Evolutionary conservation across 92 coral and sea anemone species (phyloP).

Genomic region (Paragorgia papillata): DNA sequence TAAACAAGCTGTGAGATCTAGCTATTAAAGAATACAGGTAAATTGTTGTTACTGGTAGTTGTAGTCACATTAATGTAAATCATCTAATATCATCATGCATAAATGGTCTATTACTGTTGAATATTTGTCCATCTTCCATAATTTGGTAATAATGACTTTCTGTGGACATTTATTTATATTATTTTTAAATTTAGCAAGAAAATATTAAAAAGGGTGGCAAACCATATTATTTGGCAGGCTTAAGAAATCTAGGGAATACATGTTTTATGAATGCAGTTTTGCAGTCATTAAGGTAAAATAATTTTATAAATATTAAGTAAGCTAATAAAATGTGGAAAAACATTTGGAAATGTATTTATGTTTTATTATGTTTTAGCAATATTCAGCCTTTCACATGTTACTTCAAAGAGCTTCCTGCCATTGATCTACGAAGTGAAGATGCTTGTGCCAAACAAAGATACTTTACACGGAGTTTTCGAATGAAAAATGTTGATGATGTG

Average conservation of each 20-base stretch:
- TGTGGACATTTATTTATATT: neutral
- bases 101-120: no score
- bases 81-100: no score
- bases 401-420: slow-evolving; percentile 98
- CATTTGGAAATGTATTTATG: neutral
- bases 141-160: no score
- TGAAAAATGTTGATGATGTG: slow-evolving; percentile 94
- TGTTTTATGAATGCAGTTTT: slow-evolving; percentile 99
- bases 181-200: slow-evolving; percentile 72
- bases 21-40: no score
- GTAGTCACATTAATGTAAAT: no score
- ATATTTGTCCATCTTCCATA: no score
- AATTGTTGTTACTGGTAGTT: no score
- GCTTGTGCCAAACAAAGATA: slow-evolving; percentile 86
- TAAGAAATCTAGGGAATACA: slow-evolving; percentile 96
- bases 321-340: no score
- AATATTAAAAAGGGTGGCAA: slow-evolving; percentile 68
- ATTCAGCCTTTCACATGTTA: slow-evolving; percentile 95
- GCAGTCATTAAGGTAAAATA: slow-evolving; percentile 85
- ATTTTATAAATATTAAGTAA: neutral
- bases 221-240: slow-evolving; percentile 84
- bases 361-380: slow-evolving; percentile 62
- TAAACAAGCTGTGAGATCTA: no score
- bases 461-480: slow-evolving; percentile 75
- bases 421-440: slow-evolving; percentile 84